These are phyloP conservation scores for Penaeus vannamei DNA, from an alignment of 1,140 invertebrate species.

Conservation along the genomic window DNA sequence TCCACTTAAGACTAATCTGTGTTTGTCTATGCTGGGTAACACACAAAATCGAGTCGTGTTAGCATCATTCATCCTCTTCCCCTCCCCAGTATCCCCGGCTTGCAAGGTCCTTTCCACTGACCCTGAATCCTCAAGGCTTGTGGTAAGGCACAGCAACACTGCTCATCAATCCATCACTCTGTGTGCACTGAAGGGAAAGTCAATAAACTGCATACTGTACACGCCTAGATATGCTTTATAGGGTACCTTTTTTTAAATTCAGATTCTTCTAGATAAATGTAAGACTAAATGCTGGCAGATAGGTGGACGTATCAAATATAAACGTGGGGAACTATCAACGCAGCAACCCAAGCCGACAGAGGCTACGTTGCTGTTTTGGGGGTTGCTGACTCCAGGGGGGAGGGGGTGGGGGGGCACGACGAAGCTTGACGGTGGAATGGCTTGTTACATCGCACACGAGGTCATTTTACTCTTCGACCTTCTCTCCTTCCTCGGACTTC, in stretches of 20 bases:
- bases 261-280: constrained; percentile 44
- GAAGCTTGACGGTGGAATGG: constrained; percentile 61
- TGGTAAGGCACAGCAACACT: constrained; percentile 61
- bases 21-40: constrained; percentile 47
- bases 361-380: neutral
- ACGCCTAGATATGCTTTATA: neutral
- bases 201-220: constrained; percentile 19
- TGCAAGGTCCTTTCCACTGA: constrained; percentile 40
- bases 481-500: constrained; percentile 53
- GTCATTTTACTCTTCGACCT: constrained; percentile 50
- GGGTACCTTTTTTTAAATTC: neutral
- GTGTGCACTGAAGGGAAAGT: constrained; percentile 31
- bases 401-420: constrained; percentile 36
- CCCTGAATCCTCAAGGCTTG: constrained; percentile 19
- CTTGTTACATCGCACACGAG: constrained; percentile 46
- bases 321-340: constrained; percentile 27
- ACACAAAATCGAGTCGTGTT: constrained; percentile 46
- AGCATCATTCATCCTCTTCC: constrained; percentile 50
- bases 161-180: constrained; percentile 28
- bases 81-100: constrained; percentile 46
- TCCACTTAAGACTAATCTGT: constrained; percentile 55
- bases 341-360: constrained; percentile 28
- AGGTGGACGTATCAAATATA: constrained; percentile 35
- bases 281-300: constrained; percentile 35
- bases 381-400: constrained; percentile 37